Evolutionary conservation across 2,797 vertebrate genomes (phyloP), one percentile per base, ranked within the genome.

Genomic region (Galago senegalensis): DNA sequence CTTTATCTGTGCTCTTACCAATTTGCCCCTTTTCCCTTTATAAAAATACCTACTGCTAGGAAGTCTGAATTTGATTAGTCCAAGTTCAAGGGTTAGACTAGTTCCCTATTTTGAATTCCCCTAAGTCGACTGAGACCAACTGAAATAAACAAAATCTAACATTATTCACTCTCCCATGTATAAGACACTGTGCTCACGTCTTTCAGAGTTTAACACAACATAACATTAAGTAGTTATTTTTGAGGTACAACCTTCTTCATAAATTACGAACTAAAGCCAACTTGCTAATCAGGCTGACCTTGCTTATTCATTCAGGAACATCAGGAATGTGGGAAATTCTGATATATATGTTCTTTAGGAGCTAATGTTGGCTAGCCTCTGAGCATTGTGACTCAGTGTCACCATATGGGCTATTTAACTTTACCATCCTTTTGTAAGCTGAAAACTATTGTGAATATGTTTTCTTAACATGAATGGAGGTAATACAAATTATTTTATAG

Each of bases 391-490:
- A 88, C 4, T 89, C 31, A 85, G 4, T 69, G 58, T 34, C 60
- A 67, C 16, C 79, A 61, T 60, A 40, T 60, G 27, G 14, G 97
- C 98, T 97, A 98, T 96, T 96, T 97, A 72, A 97, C 98, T 97
- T 98, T 98, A 98, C 98, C 97, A 97, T 97, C 95, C 96, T 97
- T 98, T 98, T 98, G 96, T 96, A 98, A 96, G 96, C 98, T 98
- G 96, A 98, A 98, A 98, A 98, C 91, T 97, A 96, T 98, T 97
- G 97, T 98, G 97, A 98, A 98, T 98, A 97, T 98, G 97, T 98
- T 98, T 98, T 98, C 97, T 98, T 98, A 98, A 97, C 98, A 49
- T 95, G 97, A 97, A 95, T 98, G 97, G 97, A 98, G 97, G 98
- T 83, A 10, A 98, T 97, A 97, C 96, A 98, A 94, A 97, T 98